Base-by-base conservation (phyloP, 2,888 invertebrate genomes). In the Deilephila elpenor region DNA sequence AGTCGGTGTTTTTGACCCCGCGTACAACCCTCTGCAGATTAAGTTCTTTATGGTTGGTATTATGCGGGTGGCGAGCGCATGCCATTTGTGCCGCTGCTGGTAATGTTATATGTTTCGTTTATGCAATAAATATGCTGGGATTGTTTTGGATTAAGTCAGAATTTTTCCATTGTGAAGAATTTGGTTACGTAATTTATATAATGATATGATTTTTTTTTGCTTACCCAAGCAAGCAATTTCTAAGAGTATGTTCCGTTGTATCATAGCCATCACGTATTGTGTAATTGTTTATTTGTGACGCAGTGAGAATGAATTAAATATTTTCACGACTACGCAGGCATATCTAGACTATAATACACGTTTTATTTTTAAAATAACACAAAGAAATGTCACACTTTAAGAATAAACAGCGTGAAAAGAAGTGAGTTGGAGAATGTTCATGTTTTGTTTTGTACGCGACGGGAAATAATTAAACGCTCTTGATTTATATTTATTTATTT, bases 401-500 rank as follows among this genome's bases (percentile, higher is more conserved):
- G 44, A 51, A 51, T 67, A 67, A 51, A 67, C 67, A 67, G 44
- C 67, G 67, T 25, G 20, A 17, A 44, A 67, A 67, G 44, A 67
- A 67, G 67, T 60, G 60, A 60, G 60, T 67, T 25, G 67, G 44
- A 25, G 67, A 67, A 67, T 67, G 51, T 67, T 67, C 67, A 51
- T 64, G 64, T 67, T 67, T 67, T 67, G 17, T 60, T 51, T 44
- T 37, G 44, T 73, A 51, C 32, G 51, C 51, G 72, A 56, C 59
- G 73, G 71, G 70, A 71, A 75, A 73, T 73, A 72, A 74, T 72
- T 67, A 67, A 67, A 67, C 67, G 44, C 67, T 51, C 51, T 11
- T 67, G 67, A 67, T 67, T 67, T 67, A 67, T 67, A 67, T 67
- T 67, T 67, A 67, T 67, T 78, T 78, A 74, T 78, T 78, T 75